Base-by-base conservation (phyloP, 2,888 invertebrate genomes). In the Athripsodes cinereus region DNA sequence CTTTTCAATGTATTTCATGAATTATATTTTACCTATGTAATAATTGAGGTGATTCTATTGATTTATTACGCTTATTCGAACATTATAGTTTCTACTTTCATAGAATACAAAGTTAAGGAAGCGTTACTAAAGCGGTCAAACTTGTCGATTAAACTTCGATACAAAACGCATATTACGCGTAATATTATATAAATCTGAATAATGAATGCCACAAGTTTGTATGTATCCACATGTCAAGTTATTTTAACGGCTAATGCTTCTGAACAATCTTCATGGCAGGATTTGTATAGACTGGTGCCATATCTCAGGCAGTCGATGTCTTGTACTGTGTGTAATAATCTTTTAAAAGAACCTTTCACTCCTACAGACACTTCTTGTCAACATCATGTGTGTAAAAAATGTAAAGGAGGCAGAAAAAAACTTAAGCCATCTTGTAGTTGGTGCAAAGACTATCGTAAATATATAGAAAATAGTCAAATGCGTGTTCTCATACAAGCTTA, bases 251-350 rank as follows among this genome's bases (percentile, higher is more conserved):
- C 90, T 58, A 84, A 88, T 67, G 80, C 83, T 50, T 80, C 81
- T 59, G 86, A 87, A 70, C 84, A 85, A 65, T 84, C 83, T 69
- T 83, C 86, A 57, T 88, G 90, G 86, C 83, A 83, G 55, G 92
- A 93, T 75, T 80, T 94, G 66, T 88, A 88, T 74, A 83, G 89
- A 66, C 82, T 90, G 68, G 83, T 95, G 66, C 90, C 92, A 3
- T 90, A 90, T 75, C 80, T 95, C 69, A 82, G 93, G 59, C 91
- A 92, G 72, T 88, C 91, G 63, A 79, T 96, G 67, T 89, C 91
- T 66, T 96, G 96, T 75, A 90, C 89, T 57, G 93, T 94, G 56
- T 96, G 96, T 73, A 87, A 88, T 62, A 86, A 88, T 70, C 79
- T 95, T 65, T 74, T 94, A 57, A 85, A 86, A 65, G 88, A 90